phyloP scores from a whole-genome alignment of 2,797 vertebrate genomes.

The Amblyraja radiata region DNA sequence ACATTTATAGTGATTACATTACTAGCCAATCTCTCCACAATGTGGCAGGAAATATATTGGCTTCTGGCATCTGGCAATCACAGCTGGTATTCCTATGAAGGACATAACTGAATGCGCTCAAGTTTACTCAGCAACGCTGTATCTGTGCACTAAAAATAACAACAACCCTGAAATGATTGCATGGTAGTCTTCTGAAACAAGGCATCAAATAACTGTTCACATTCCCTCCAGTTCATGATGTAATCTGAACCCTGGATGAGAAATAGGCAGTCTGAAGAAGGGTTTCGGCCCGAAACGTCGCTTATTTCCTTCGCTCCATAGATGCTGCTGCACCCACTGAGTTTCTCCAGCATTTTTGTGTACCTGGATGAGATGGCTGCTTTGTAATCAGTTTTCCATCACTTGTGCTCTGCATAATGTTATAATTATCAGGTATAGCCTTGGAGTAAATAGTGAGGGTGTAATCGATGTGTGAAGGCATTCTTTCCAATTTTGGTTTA shows the following conservation, averaged over 20 bases:
- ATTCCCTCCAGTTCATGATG: not conserved
- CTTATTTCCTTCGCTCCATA: no score
- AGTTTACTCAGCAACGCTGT: not conserved
- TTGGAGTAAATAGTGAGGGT: not conserved
- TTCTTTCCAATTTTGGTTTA: not conserved
- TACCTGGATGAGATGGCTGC: not conserved
- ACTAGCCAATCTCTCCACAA: not conserved
- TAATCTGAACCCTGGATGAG: not conserved
- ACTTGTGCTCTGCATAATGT: not conserved
- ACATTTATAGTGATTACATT: not conserved
- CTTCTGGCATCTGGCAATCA: not conserved
- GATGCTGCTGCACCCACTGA: no score
- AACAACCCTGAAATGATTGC: not conserved
- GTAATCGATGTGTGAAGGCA: not conserved
- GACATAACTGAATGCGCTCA: not conserved
- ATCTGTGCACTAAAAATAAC: constrained; percentile 3
- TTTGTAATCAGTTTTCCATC: not conserved
- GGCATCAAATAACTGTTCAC: not conserved
- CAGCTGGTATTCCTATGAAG: constrained; percentile 18
- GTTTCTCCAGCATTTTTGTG: no score
- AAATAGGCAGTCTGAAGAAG: no score
- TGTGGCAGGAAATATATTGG: constrained; percentile 20
- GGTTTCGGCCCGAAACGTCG: no score
- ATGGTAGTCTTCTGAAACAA: not conserved
- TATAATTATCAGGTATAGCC: not conserved